Base-by-base conservation (phyloP, 2,888 invertebrate species). In the Cheilosia soror region DNA sequence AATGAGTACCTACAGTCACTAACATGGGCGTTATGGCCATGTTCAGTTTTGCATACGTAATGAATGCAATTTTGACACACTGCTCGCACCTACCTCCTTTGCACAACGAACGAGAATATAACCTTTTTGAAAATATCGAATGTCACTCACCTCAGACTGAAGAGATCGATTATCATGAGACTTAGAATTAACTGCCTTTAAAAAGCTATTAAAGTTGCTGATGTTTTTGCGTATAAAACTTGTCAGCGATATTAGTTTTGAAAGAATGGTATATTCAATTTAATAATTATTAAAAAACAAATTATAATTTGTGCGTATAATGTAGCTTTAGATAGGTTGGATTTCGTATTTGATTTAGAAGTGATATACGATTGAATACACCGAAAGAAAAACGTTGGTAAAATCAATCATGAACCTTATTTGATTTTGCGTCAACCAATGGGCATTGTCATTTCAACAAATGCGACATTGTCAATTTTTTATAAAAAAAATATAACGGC, bases 11-110 rank as follows among this genome's bases (percentile, higher is more conserved):
- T 37, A 65, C 37, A 49, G 42, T 63, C 49, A 44, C 37, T 42
- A 40, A 47, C 80, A 80, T 84, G 80, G 84, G 80, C 84, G 80
- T 80, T 76, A 71, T 71, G 71, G 44, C 55, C 53, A 63, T 84
- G 84, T 60, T 84, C 53, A 60, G 58, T 76, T 75, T 84, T 80
- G 75, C 83, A 84, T 84, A 79, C 75, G 25, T 75, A 84, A 84
- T 84, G 79, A 69, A 73, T 80, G 84, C 58, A 79, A 65, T 79
- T 79, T 79, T 84, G 71, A 80, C 80, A 69, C 77, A 60, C 81
- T 47, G 47, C 20, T 20, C 47, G 11, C 37, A 37, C 37, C 11
- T 37, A 71, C 60, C 72, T 29, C 55, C 33, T 49, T 55, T 66
- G 68, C 15, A 49, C 15, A 7, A 13, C 20, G 11, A 29, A 31